These are phyloP conservation scores for Helicoverpa armigera DNA, from an alignment of 1,140 invertebrate species.

Conservation along the genomic window DNA sequence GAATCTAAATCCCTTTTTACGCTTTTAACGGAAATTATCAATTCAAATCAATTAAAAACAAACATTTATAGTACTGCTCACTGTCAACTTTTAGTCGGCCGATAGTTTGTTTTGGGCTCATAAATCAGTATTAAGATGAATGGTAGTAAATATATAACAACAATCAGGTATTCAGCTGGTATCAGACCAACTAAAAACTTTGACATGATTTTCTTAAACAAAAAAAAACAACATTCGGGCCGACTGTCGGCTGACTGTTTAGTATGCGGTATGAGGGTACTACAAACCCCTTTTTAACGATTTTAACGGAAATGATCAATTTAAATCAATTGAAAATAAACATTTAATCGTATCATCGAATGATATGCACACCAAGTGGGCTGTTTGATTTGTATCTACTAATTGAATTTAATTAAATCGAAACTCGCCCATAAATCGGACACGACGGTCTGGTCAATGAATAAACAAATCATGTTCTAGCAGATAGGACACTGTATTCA, in stretches of 20 bases:
- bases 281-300: too few relatives aligned
- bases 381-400: slow-evolving; percentile 57
- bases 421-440: slow-evolving; percentile 47
- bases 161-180: too few relatives aligned
- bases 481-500: slow-evolving; percentile 19
- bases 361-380: slow-evolving; percentile 36
- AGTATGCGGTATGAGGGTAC: too few relatives aligned
- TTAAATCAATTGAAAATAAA: background rate
- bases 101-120: too few relatives aligned
- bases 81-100: too few relatives aligned
- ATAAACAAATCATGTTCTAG: slow-evolving; percentile 29
- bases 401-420: slow-evolving; percentile 59
- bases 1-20: background rate
- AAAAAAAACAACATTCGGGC: too few relatives aligned
- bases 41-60: background rate
- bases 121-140: too few relatives aligned
- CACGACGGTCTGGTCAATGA: slow-evolving; percentile 19
- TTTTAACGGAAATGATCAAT: slow-evolving; percentile 26
- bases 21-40: slow-evolving; percentile 14
- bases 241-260: too few relatives aligned
- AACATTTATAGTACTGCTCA: background rate
- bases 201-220: too few relatives aligned
- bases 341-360: slow-evolving; percentile 23
- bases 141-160: too few relatives aligned
- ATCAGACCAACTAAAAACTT: too few relatives aligned